Conservation (phyloP, 2,113 vertebrate species). For the Rhinolophus sinicus region DNA sequence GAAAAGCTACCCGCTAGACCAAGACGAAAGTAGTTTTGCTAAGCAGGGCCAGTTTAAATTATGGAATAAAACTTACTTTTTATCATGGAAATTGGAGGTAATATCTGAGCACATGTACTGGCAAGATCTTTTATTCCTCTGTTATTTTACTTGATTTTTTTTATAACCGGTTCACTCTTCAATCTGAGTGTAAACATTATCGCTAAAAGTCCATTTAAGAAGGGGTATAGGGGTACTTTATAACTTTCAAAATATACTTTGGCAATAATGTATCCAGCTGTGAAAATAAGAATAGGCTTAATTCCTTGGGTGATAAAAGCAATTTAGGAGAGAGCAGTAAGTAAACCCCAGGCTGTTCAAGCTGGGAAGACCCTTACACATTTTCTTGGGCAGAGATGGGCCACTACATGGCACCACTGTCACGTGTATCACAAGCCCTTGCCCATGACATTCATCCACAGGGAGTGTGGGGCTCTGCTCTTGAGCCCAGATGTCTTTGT, state of each 20-base stretch:
- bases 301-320: conserved; percentile 32
- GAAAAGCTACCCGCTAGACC: neutral
- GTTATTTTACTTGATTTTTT: conserved; percentile 55
- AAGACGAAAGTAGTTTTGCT: neutral
- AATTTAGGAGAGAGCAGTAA: neutral
- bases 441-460: fast-evolving
- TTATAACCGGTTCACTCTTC: conserved; percentile 35
- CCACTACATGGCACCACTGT: neutral
- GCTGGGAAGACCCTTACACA: neutral
- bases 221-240: neutral
- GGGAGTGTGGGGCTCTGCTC: neutral
- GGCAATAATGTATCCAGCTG: conserved; percentile 31
- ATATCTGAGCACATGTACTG: conserved; percentile 47
- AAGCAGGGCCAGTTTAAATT: neutral
- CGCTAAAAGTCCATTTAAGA: conserved; percentile 53
- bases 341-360: neutral
- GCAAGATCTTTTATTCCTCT: conserved; percentile 45
- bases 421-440: fast-evolving
- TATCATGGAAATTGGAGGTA: conserved; percentile 58
- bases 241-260: conserved; percentile 53
- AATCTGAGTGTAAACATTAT: conserved; percentile 48
- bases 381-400: neutral
- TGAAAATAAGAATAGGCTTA: conserved; percentile 63
- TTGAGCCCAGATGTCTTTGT: neutral
- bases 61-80: conserved; percentile 49